Percentiles rank a stretch among this genome's conserved stretches.
Evolutionary conservation across 2,888 invertebrate genomes (phyloP).

Genomic region (Callinectes sapidus): DNA sequence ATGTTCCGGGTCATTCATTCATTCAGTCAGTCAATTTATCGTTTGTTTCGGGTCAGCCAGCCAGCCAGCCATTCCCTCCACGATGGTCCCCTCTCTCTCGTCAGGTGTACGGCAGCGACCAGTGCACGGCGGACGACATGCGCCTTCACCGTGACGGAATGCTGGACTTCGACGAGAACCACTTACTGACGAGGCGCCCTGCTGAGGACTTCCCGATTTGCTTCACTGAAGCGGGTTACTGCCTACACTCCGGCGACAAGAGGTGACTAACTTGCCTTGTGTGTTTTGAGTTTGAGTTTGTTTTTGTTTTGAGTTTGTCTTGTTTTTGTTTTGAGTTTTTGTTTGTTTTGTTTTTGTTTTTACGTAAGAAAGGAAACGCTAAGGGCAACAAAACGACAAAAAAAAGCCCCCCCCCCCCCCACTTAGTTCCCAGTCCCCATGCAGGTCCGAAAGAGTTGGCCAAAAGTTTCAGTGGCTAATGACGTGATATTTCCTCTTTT

Average conservation of each 20-base stretch:
- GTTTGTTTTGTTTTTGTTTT: not conserved
- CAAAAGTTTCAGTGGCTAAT: too few relatives aligned
- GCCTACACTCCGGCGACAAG: not conserved
- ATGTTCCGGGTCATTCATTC: too few relatives aligned
- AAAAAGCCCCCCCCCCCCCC: too few relatives aligned
- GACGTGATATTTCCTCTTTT: not conserved
- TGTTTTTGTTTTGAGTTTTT: not conserved
- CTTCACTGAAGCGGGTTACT: not conserved
- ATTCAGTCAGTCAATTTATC: too few relatives aligned
- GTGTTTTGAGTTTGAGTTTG: not conserved
- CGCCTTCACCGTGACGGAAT: not conserved
- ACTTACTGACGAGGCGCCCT: not conserved
- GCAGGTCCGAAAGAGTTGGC: too few relatives aligned
- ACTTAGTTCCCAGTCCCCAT: too few relatives aligned
- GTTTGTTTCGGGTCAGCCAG: too few relatives aligned
- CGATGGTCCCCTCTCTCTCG: not conserved
- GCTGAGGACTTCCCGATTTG: not conserved
- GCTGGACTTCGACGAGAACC: not conserved
- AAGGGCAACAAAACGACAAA: too few relatives aligned
- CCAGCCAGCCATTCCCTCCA: not conserved
- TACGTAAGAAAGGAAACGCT: too few relatives aligned
- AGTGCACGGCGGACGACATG: not conserved
- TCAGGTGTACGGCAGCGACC: slow-evolving; percentile 10
- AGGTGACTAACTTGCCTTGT: not conserved
- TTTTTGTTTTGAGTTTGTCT: not conserved